Percentiles rank a stretch among this genome's conserved stretches.
Conservation (phyloP, 1,140 invertebrate species). For the Aphis craccivora region DNA sequence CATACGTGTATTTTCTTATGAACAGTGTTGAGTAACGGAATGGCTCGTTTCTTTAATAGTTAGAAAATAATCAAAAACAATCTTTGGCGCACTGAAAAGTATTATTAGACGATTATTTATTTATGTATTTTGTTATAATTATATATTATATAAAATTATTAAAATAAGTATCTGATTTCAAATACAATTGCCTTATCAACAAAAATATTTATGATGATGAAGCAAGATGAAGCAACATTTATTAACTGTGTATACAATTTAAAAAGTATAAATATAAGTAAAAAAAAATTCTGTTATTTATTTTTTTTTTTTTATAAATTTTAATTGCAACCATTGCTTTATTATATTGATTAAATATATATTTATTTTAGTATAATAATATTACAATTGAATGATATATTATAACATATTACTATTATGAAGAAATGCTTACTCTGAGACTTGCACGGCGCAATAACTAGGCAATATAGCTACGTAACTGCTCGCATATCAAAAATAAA, state of each 20-base stretch:
- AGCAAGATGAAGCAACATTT: background rate
- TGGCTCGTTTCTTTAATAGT: background rate
- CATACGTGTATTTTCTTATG: background rate
- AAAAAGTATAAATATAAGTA: background rate
- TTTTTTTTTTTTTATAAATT: too few species aligned
- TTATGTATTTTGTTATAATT: background rate
- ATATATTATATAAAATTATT: background rate
- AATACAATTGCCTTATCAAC: background rate
- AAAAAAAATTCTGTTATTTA: too few species aligned
- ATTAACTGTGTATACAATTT: background rate
- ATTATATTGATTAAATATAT: too few species aligned
- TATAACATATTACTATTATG: background rate
- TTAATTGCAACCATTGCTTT: too few species aligned
- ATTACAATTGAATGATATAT: background rate
- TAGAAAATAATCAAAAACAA: background rate
- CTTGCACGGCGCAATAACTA: background rate
- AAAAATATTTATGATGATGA: too few species aligned
- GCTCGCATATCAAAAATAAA: background rate
- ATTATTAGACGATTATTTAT: background rate
- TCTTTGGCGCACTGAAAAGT: background rate
- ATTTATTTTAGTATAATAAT: too few species aligned
- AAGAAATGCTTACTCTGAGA: background rate
- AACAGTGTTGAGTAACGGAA: background rate
- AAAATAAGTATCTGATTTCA: background rate
- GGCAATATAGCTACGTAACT: background rate